Evolutionary conservation across 1,140 invertebrate species (phyloP), one percentile per base, ranked within the genome.

Genomic region (Parapsyche elsis): DNA sequence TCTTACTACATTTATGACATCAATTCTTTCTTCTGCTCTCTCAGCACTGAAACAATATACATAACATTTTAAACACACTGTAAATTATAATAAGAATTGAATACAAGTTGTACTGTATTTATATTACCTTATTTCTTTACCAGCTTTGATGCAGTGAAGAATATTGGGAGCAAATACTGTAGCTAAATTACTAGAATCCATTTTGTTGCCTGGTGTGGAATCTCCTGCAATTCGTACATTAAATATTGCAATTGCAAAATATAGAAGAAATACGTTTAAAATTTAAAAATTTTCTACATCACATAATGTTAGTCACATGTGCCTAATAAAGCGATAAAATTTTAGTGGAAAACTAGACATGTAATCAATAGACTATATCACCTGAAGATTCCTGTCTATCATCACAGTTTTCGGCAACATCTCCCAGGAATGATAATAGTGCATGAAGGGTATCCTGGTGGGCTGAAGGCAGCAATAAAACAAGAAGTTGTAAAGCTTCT

Each of bases 141-240:
- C 89, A 23, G 90, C 86, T 79, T 92, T 93, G 79, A 93, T 91
- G 78, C 91, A 93, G 84, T 97, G 95, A 59, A 98, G 91, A 84
- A 98, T 95, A 86, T 98, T 98, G 0, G 97, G 97, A 0, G 96
- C 97, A 87, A 98, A 97, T 23, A 98, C 91, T 4, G 96, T 98
- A 0, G 97, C 96, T 80, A 98, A 88, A 87, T 97, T 98, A 53
- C 92, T 94, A 10, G 94, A 92, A 86, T 97, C 95, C 96, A 98
- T 98, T 90, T 96, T 97, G 89, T 98, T 98, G 1, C 96, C 97
- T 24, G 91, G 85, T 59, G 94, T 80, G 88, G 92, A 89, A 81
- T 92, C 90, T 46, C 92, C 93, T 88, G 82, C 59, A 84, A 80
- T 73, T 74, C n/a, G 46, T 74, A 19, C 23, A 59, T 71, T 49